Conservation (phyloP, 2,888 invertebrate species). For the Urechis unicinctus region DNA sequence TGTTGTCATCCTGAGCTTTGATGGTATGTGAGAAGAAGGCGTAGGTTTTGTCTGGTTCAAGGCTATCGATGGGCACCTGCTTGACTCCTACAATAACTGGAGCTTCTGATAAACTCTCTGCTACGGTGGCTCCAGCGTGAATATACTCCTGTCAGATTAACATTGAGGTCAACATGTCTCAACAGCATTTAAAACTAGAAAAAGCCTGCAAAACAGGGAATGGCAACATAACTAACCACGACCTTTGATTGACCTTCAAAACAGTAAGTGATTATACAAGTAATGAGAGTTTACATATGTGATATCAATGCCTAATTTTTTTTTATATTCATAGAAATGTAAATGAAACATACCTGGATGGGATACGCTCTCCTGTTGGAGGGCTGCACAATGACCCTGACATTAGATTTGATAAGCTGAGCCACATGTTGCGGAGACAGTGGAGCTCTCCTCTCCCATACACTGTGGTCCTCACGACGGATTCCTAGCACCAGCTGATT, state of each 20-base stretch:
- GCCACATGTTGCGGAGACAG: constrained; percentile 87
- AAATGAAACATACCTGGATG: constrained; percentile 65
- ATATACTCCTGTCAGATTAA: constrained; percentile 66
- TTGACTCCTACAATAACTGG: constrained; percentile 97
- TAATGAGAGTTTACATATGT: too few species aligned
- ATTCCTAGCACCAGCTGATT: constrained; percentile 26
- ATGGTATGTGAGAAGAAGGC: constrained; percentile 99
- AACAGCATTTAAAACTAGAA: too few species aligned
- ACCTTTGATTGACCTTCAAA: too few species aligned
- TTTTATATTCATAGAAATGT: background rate
- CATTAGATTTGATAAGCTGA: constrained; percentile 79
- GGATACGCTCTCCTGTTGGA: constrained; percentile 96
- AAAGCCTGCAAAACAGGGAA: too few species aligned
- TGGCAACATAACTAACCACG: too few species aligned
- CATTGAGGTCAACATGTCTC: too few species aligned
- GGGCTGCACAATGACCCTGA: constrained; percentile 89
- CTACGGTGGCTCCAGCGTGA: constrained; percentile 84
- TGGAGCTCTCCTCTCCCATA: constrained; percentile 74
- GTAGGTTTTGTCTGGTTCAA: constrained; percentile 94
- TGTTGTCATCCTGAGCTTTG: constrained; percentile 96
- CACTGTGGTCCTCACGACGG: constrained; percentile 54
- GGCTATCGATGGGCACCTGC: constrained; percentile 70
- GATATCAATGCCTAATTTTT: background rate
- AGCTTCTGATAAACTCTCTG: constrained; percentile 95
- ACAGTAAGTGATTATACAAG: too few species aligned